Conservation (phyloP, 2,113 vertebrate species). For the Ceratotherium simum region DNA sequence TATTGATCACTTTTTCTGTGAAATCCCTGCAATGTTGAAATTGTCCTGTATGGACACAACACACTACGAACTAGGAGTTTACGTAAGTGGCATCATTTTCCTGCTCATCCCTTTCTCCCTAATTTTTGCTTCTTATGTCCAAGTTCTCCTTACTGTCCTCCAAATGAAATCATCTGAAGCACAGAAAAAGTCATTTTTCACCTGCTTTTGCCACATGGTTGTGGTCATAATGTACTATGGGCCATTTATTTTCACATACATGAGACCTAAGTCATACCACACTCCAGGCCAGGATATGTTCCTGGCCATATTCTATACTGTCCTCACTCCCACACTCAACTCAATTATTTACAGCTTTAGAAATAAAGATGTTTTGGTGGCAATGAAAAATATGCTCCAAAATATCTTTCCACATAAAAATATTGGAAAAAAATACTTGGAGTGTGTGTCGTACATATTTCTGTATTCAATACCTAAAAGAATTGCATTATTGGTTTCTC, state of each 20-base stretch:
- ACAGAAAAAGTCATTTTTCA: neutral
- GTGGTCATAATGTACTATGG: slow-evolving; percentile 26
- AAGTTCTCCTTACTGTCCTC: slow-evolving; percentile 13
- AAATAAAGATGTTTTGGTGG: neutral
- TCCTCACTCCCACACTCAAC: neutral
- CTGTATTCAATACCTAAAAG: neutral
- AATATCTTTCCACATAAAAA: neutral
- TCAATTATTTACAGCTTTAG: slow-evolving; percentile 14
- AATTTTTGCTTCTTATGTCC: slow-evolving; percentile 13
- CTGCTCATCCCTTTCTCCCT: neutral
- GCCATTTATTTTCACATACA: slow-evolving; percentile 44
- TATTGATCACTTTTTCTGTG: slow-evolving; percentile 52
- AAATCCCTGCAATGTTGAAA: slow-evolving; percentile 51
- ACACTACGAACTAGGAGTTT: neutral
- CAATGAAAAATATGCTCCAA: neutral
- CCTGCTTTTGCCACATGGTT: slow-evolving; percentile 24
- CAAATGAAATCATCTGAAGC: neutral
- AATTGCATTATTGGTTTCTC: neutral
- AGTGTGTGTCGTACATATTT: neutral
- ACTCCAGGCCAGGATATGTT: slow-evolving; percentile 46
- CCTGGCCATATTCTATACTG: slow-evolving; percentile 27
- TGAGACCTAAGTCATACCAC: slow-evolving; percentile 32
- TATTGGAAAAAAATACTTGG: neutral
- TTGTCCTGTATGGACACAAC: slow-evolving; percentile 26
- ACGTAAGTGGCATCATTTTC: slow-evolving; percentile 9